Evolutionary conservation across 2,888 invertebrate genomes (phyloP), one percentile per base, ranked within the genome.

Genomic region (Plemyria rubiginata): DNA sequence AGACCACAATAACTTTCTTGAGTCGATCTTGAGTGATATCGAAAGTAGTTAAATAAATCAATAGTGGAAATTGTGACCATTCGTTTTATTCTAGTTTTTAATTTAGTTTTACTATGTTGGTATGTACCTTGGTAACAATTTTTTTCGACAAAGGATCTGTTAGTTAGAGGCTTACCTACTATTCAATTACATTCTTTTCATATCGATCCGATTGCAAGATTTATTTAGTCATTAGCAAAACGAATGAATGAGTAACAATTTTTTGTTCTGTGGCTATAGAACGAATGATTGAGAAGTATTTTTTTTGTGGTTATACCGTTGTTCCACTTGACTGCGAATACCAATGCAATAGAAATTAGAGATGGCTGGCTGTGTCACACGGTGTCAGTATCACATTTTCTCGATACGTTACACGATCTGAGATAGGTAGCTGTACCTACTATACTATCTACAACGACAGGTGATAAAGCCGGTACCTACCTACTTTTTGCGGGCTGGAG

Each of bases 401-500:
- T 65, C 3, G 50, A 67, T 61, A 53, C 22, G 67, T 61, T 65
- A 70, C 22, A 58, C 49, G 49, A 65, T 45, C 51, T 38, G 48
- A 54, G 16, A 40, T 52, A 54, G 50, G 40, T 49, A 22, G n/a
- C n/a, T n/a, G n/a, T n/a, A n/a, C n/a, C n/a, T 45, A 41, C 52
- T 40, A 76, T 75, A 78, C 22, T 3, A 3, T 22, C 22, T 22
- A 22, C 22, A 22, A 22, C 22, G 22, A 22, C 22, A 22, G 22
- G 79, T 73, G 75, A 80, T 80, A 77, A 79, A 80, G 75, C 71
- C 73, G 66, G 74, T 79, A 74, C n/a, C n/a, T n/a, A n/a, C n/a
- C n/a, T n/a, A n/a, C 75, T 79, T 82, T 85, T 80, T 77, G 77
- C 84, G 70, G 77, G 78, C 76, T 77, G 80, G 87, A 81, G 88